phyloP scores from a whole-genome alignment of 2,797 vertebrate genomes.

The Potorous gilbertii region DNA sequence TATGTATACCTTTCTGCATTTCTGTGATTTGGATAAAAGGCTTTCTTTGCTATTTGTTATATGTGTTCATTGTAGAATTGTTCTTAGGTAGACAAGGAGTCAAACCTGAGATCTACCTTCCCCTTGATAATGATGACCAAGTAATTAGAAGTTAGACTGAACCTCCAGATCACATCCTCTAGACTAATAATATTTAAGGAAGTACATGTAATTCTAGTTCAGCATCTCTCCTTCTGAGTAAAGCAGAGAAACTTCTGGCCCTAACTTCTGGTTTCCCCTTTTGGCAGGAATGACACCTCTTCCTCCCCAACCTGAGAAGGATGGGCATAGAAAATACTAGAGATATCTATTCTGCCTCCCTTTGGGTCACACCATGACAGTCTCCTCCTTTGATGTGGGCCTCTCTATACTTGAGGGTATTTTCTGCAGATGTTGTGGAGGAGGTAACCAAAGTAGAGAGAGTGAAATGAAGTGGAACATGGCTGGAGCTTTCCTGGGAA shows the following conservation, averaged over 20 bases:
- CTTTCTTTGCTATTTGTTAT: not conserved
- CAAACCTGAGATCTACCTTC: not conserved
- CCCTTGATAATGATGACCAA: not conserved
- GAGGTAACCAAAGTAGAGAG: not conserved
- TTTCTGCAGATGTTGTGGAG: not conserved
- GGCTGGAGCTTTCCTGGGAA: not conserved
- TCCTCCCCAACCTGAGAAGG: not conserved
- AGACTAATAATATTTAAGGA: not conserved
- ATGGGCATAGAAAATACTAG: not conserved
- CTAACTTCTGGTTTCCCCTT: not conserved
- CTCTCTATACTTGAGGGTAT: not conserved
- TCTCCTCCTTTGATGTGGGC: not conserved
- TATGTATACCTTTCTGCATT: not conserved
- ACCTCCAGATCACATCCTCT: not conserved
- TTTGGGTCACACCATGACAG: not conserved
- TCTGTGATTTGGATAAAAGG: not conserved
- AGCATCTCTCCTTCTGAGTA: not conserved
- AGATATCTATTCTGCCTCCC: not conserved
- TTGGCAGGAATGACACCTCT: not conserved
- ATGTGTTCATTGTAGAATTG: not conserved
- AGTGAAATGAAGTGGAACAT: not conserved
- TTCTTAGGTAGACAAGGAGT: not conserved
- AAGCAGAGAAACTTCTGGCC: not conserved
- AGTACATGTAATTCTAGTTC: not conserved
- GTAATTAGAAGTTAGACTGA: not conserved